phyloP scores from a whole-genome alignment of 2,888 invertebrate species.

The Sinhomidia bicolor region DNA sequence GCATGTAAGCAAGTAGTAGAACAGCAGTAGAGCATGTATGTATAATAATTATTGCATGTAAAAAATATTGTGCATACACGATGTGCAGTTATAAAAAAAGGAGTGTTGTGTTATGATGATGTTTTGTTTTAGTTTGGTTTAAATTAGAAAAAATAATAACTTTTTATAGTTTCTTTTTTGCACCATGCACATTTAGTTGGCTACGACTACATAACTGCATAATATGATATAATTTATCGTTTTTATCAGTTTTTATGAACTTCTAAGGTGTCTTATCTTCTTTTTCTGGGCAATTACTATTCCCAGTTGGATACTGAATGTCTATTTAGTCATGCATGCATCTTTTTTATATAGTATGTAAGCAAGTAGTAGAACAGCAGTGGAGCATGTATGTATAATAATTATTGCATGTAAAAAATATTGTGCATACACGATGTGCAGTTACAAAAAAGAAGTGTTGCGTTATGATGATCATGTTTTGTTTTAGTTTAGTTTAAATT shows the following conservation, averaged over 20 bases:
- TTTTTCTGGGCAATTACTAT: constrained; percentile 75
- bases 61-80: not conserved
- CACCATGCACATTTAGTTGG: too few species aligned
- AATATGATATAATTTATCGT: too few species aligned
- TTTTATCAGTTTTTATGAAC: constrained; percentile 73
- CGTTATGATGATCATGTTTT: too few species aligned
- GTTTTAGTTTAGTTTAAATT: not conserved
- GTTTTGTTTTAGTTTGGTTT: not conserved
- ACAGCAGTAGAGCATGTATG: not conserved
- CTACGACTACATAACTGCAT: too few species aligned
- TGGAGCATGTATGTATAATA: not conserved
- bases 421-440: not conserved
- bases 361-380: not conserved
- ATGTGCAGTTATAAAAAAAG: not conserved
- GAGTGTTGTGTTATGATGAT: not conserved
- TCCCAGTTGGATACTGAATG: constrained; percentile 70
- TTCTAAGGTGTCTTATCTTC: constrained; percentile 78
- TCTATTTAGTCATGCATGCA: constrained; percentile 69
- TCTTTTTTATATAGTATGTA: too few species aligned
- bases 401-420: not conserved
- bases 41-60: not conserved
- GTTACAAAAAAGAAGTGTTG: not conserved
- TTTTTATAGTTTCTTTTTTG: not conserved
- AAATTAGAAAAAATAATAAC: not conserved
- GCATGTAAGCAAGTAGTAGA: too few species aligned